phyloP scores from a whole-genome alignment of 92 coral and sea anemone species.

The Phenganax marumi region DNA sequence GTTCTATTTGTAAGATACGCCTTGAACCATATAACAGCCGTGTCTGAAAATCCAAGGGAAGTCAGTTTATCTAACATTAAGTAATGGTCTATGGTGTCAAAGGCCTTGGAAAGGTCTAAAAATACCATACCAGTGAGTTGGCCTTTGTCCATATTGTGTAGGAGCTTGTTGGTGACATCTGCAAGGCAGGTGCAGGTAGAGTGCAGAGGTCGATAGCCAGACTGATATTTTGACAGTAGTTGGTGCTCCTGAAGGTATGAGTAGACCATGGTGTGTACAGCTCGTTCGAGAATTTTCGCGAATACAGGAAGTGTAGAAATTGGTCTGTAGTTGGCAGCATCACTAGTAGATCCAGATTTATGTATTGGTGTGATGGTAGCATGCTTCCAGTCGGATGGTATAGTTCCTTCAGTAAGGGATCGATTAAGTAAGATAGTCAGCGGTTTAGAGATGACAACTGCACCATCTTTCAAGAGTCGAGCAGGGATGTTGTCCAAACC shows the following conservation, averaged over 20 bases:
- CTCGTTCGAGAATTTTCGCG: constrained; percentile 6
- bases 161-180: background rate
- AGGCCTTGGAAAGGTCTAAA: constrained; percentile 32
- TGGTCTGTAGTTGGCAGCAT: constrained; percentile 14
- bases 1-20: constrained; percentile 8
- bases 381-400: constrained; percentile 50
- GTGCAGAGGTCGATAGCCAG: background rate
- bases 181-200: background rate
- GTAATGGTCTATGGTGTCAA: background rate
- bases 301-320: background rate
- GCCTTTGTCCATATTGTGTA: constrained; percentile 27
- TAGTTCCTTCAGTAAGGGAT: constrained; percentile 51
- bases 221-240: constrained; percentile 38
- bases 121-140: constrained; percentile 48
- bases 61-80: background rate
- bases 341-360: constrained; percentile 12
- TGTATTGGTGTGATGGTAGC: constrained; percentile 43
- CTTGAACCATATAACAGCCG: background rate
- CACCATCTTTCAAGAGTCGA: constrained; percentile 58
- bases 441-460: constrained; percentile 43
- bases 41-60: background rate
- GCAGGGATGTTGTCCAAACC: constrained; percentile 59
- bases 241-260: constrained; percentile 9
- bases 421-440: constrained; percentile 47
- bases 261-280: constrained; percentile 2